Evolutionary conservation across 92 coral and sea anemone genomes (phyloP).

Genomic region (Anthopleura xanthogrammica): DNA sequence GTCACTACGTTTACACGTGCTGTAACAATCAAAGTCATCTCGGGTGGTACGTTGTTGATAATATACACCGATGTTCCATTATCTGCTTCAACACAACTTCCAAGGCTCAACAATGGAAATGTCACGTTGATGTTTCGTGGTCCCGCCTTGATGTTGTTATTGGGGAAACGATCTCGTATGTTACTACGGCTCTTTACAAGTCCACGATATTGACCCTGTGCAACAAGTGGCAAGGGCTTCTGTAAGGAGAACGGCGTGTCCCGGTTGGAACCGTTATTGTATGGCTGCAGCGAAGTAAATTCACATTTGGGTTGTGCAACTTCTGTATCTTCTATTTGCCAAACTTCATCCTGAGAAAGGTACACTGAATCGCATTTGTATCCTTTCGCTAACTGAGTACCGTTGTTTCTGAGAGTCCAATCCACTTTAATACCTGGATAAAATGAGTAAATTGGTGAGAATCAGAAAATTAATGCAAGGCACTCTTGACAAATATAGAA

Average conservation of each 20-base stretch:
- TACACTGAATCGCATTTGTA: slow-evolving; percentile 76
- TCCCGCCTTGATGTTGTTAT: slow-evolving; percentile 66
- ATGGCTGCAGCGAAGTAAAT: slow-evolving; percentile 50
- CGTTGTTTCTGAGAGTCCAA: slow-evolving; percentile 76
- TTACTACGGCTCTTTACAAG: slow-evolving; percentile 79
- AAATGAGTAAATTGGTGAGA: neutral
- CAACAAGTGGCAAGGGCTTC: slow-evolving; percentile 45
- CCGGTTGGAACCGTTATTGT: slow-evolving; percentile 37
- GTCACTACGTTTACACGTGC: slow-evolving; percentile 27
- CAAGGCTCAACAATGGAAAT: slow-evolving; percentile 53
- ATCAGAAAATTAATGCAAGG: neutral
- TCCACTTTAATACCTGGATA: slow-evolving; percentile 41
- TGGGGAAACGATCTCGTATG: slow-evolving; percentile 53
- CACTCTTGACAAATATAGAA: neutral
- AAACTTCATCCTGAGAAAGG: slow-evolving; percentile 63
- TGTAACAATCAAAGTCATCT: slow-evolving; percentile 56
- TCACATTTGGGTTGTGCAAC: slow-evolving; percentile 53
- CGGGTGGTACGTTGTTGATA: slow-evolving; percentile 51
- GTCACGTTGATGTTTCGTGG: slow-evolving; percentile 56
- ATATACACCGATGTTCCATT: slow-evolving; percentile 39
- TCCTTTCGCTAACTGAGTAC: slow-evolving; percentile 59
- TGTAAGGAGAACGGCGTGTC: slow-evolving; percentile 42
- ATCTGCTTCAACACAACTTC: slow-evolving; percentile 39
- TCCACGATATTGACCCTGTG: slow-evolving; percentile 56
- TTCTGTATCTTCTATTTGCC: slow-evolving; percentile 72